phyloP scores from a whole-genome alignment of 1,140 invertebrate species.

The Trypoxylus dichotomus region DNA sequence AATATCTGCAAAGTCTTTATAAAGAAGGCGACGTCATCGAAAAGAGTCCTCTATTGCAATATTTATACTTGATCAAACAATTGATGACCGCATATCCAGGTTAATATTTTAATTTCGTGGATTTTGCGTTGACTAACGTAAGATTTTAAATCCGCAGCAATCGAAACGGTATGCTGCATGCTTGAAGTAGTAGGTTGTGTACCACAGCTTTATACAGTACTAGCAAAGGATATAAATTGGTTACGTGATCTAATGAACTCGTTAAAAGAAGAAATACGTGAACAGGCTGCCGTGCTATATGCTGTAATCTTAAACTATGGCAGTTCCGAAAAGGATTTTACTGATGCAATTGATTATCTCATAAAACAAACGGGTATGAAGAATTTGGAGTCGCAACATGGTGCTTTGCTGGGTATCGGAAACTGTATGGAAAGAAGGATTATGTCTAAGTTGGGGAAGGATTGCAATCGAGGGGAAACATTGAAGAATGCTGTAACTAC shows the following conservation, averaged over 20 bases:
- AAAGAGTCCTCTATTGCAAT: conserved; percentile 62
- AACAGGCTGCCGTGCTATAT: conserved; percentile 68
- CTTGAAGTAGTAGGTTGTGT: conserved; percentile 74
- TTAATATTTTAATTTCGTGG: conserved; percentile 39
- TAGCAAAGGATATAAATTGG: conserved; percentile 59
- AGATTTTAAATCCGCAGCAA: conserved; percentile 53
- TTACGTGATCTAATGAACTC: conserved; percentile 66
- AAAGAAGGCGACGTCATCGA: conserved; percentile 53
- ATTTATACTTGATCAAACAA: conserved; percentile 66
- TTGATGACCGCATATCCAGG: conserved; percentile 64
- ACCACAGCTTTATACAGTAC: conserved; percentile 51
- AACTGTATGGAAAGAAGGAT: conserved; percentile 69
- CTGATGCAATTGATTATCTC: conserved; percentile 59
- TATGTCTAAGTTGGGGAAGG: conserved; percentile 50
- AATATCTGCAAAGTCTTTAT: conserved; percentile 58
- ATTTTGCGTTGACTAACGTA: background rate
- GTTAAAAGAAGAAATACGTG: conserved; percentile 74
- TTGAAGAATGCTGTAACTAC: conserved; percentile 57
- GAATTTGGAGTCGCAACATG: conserved; percentile 73
- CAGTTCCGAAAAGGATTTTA: conserved; percentile 59
- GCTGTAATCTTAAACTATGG: conserved; percentile 62
- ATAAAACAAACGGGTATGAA: conserved; percentile 59
- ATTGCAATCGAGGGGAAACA: conserved; percentile 56
- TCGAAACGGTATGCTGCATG: conserved; percentile 69
- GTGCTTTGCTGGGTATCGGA: conserved; percentile 68